Percentiles rank a stretch among this genome's conserved stretches.
These are phyloP conservation scores for Orthosia gracilis DNA, from an alignment of 2,888 invertebrate genomes.

Conservation along the genomic window DNA sequence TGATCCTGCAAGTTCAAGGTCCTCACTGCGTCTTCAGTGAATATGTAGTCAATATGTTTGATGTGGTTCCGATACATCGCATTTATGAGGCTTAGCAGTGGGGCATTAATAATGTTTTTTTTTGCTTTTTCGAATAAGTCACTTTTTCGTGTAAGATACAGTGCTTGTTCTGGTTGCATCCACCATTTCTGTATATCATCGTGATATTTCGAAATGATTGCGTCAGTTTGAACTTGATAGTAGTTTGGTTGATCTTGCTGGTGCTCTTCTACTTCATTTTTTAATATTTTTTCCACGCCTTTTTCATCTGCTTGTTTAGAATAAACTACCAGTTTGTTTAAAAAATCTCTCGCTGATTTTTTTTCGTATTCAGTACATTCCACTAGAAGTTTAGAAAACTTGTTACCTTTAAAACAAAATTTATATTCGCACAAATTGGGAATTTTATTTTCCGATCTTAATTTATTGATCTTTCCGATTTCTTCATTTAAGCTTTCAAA, in stretches of 20 bases:
- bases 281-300: conserved; percentile 35
- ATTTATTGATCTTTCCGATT: neutral
- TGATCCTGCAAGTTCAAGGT: conserved; percentile 16
- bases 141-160: conserved; percentile 40
- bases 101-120: conserved; percentile 23
- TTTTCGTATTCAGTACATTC: conserved; percentile 12
- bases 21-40: conserved; percentile 14
- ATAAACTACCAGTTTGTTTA: conserved; percentile 42
- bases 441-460: neutral
- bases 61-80: conserved; percentile 9
- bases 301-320: conserved; percentile 41
- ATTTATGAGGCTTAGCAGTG: conserved; percentile 33
- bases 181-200: conserved; percentile 57
- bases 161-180: conserved; percentile 5
- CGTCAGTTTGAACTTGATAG: conserved; percentile 33
- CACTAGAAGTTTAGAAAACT: conserved; percentile 11
- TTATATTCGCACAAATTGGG: conserved; percentile 11
- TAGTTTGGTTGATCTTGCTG: conserved; percentile 2
- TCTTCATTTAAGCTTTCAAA: neutral
- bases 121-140: conserved; percentile 17
- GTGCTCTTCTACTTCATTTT: conserved; percentile 35
- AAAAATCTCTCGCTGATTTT: conserved; percentile 13
- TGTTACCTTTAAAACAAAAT: conserved; percentile 15
- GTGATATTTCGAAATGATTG: conserved; percentile 48
- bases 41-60: conserved; percentile 22